Evolutionary conservation across 2,888 invertebrate genomes (phyloP).

Genomic region (Chymomyza fuscimana): DNA sequence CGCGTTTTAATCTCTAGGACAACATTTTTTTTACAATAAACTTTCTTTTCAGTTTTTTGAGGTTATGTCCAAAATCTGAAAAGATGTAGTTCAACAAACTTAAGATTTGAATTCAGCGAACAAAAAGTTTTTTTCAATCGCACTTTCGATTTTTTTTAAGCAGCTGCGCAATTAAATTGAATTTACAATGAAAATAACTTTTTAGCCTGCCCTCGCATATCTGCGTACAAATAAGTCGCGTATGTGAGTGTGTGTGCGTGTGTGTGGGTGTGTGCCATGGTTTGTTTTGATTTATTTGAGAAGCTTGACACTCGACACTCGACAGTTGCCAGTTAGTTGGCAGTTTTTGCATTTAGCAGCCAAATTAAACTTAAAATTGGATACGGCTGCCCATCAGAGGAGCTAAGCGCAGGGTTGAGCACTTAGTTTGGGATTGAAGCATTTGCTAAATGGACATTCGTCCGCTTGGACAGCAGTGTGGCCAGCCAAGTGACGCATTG

Average conservation of each 20-base stretch:
- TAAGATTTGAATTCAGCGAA: too few relatives aligned
- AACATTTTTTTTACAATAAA: too few relatives aligned
- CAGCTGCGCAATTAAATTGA: too few relatives aligned
- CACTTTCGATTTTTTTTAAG: too few relatives aligned
- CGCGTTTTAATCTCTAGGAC: too few relatives aligned
- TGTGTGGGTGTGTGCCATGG: conserved; percentile 29
- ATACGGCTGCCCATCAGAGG: conserved; percentile 33
- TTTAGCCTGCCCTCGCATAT: background rate
- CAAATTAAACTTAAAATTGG: conserved; percentile 57
- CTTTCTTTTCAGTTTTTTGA: too few relatives aligned
- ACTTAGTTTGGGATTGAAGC: background rate
- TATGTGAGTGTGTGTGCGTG: background rate
- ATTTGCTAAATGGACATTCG: background rate
- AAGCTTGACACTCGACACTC: conserved; percentile 17
- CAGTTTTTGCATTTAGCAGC: conserved; percentile 22
- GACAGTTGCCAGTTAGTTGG: conserved; percentile 20
- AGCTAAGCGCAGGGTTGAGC: background rate
- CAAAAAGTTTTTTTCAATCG: too few relatives aligned
- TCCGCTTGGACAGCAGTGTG: background rate
- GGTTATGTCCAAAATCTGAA: too few relatives aligned
- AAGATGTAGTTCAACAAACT: too few relatives aligned
- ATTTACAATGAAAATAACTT: too few relatives aligned
- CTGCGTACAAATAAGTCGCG: background rate
- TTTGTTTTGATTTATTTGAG: conserved; percentile 52
- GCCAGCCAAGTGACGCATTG: conserved; percentile 2